A percentile compares a stretch with the other conserved stretches of the same genome.
These are phyloP conservation scores for Neopipo cinnamomea DNA, from an alignment of 2,113 vertebrate genomes.

Conservation along the genomic window DNA sequence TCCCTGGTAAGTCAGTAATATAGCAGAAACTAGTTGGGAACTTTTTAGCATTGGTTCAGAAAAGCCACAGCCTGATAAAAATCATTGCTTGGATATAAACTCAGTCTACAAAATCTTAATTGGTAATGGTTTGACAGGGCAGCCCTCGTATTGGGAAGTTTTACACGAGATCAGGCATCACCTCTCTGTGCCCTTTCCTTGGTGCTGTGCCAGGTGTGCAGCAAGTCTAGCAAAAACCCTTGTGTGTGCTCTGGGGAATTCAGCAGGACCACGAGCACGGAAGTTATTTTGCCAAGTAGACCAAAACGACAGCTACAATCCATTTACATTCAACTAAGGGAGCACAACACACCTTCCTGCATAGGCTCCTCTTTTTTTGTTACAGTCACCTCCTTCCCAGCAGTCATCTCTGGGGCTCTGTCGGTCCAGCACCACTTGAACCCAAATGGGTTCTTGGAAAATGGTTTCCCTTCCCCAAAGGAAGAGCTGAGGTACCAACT, in stretches of 20 bases:
- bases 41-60: neutral
- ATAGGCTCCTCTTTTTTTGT: neutral
- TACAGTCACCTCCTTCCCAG: neutral
- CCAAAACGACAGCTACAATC: neutral
- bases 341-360: neutral
- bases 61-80: neutral
- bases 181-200: neutral
- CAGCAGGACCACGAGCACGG: accelerated
- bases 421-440: neutral
- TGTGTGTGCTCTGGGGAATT: neutral
- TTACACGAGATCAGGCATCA: neutral
- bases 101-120: neutral
- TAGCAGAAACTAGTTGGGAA: neutral
- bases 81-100: neutral
- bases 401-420: neutral
- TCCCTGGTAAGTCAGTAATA: neutral
- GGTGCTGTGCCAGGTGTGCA: neutral
- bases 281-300: neutral
- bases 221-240: neutral
- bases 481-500: neutral
- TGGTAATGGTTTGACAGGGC: neutral
- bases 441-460: neutral
- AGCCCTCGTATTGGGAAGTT: neutral
- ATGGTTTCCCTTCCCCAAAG: neutral
- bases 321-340: neutral